Evolutionary conservation across 2,113 vertebrate species (phyloP).

Genomic region (Odontophorus gujanensis): DNA sequence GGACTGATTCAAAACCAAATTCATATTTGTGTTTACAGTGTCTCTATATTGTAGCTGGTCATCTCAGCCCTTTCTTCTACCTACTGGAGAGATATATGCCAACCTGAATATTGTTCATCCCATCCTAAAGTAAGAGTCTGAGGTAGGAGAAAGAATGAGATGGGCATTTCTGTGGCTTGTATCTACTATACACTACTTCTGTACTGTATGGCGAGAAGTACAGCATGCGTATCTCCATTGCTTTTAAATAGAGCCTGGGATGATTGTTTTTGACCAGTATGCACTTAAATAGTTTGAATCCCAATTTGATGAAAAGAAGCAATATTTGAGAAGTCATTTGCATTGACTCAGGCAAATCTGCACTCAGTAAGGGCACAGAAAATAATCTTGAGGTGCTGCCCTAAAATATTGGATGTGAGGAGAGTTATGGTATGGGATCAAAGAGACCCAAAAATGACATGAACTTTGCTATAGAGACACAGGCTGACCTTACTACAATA

Average conservation of each 20-base stretch:
- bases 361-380: neutral
- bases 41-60: neutral
- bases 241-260: neutral
- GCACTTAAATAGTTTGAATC: neutral
- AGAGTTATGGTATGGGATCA: neutral
- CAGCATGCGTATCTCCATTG: neutral
- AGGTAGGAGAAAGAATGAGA: neutral
- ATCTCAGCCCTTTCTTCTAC: neutral
- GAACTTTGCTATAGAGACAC: neutral
- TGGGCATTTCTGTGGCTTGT: neutral
- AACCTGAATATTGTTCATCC: neutral
- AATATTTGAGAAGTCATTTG: neutral
- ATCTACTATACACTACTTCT: neutral
- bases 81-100: neutral
- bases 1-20: neutral
- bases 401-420: neutral
- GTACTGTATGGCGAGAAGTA: neutral
- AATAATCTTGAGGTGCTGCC: neutral
- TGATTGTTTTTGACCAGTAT: neutral
- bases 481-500: neutral
- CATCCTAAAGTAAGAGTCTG: neutral
- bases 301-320: neutral
- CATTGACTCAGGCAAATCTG: neutral
- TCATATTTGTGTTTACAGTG: neutral
- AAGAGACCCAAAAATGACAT: neutral